Conservation (phyloP, 1,140 invertebrate species). For the Bombus cullumanus region DNA sequence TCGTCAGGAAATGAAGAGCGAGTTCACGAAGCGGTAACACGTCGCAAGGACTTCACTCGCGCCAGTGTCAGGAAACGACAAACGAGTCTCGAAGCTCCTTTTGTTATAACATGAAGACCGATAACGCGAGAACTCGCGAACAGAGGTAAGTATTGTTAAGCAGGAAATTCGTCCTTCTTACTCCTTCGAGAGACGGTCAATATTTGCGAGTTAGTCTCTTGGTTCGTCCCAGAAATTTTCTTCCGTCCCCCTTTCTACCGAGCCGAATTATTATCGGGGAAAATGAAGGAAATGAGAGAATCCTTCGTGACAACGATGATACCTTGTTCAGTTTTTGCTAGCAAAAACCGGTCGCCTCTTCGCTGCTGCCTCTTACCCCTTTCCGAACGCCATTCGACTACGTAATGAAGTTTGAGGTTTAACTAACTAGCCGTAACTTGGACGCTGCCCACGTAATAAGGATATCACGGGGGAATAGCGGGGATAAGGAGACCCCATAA, state of each 20-base stretch:
- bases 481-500: not conserved
- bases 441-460: conserved; percentile 45
- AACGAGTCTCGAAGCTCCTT: conserved; percentile 25
- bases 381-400: conserved; percentile 45
- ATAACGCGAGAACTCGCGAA: conserved; percentile 38
- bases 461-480: conserved; percentile 28
- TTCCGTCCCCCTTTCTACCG: not conserved
- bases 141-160: conserved; percentile 32
- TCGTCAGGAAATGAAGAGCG: conserved; percentile 50
- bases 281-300: conserved; percentile 40
- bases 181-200: conserved; percentile 46
- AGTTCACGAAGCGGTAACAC: conserved; percentile 48
- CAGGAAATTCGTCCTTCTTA: conserved; percentile 16
- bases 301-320: conserved; percentile 32
- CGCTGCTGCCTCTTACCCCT: not conserved
- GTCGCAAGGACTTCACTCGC: not conserved
- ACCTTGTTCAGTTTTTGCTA: conserved; percentile 24
- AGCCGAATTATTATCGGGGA: conserved; percentile 48
- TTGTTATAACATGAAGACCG: conserved; percentile 51
- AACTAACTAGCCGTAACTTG: conserved; percentile 48
- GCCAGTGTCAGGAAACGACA: not conserved
- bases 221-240: conserved; percentile 7
- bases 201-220: conserved; percentile 46
- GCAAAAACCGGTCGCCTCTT: conserved; percentile 34
- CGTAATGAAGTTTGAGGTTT: conserved; percentile 59